Conservation (phyloP, 2,113 vertebrate species). For the Puma concolor region DNA sequence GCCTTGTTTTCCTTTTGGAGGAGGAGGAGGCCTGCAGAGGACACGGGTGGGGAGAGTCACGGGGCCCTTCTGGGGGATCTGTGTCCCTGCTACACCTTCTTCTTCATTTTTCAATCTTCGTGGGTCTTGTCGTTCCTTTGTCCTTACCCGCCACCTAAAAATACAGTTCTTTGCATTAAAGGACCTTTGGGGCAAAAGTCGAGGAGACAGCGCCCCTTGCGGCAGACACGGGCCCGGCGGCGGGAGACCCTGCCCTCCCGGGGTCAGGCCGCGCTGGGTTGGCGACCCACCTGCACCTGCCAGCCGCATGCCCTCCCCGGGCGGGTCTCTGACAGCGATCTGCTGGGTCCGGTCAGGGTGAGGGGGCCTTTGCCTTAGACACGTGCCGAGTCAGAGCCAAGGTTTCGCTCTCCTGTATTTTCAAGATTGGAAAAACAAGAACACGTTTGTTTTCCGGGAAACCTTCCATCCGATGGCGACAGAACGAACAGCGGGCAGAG, state of each 20-base stretch:
- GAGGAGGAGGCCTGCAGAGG: background rate
- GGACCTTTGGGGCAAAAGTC: background rate
- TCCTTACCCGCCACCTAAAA: background rate
- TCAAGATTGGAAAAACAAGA: background rate
- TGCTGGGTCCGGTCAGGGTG: fast-evolving
- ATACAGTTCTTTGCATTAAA: background rate
- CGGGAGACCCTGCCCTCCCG: background rate
- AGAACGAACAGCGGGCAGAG: background rate
- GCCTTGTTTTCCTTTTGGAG: fast-evolving
- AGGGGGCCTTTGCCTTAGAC: background rate
- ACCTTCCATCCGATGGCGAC: no score
- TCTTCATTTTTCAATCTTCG: background rate
- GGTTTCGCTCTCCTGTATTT: background rate
- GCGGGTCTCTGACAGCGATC: fast-evolving
- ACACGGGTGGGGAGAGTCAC: fast-evolving
- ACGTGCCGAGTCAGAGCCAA: background rate
- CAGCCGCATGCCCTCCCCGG: fast-evolving
- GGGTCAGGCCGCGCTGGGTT: no score
- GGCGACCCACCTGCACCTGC: background rate
- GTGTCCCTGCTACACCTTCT: background rate
- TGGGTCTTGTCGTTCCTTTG: background rate
- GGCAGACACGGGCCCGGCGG: background rate
- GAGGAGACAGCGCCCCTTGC: background rate
- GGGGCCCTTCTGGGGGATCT: no score
- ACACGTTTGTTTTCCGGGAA: background rate